Evolutionary conservation across 2,113 vertebrate genomes (phyloP).

Genomic region (Tachysurus fulvidraco): DNA sequence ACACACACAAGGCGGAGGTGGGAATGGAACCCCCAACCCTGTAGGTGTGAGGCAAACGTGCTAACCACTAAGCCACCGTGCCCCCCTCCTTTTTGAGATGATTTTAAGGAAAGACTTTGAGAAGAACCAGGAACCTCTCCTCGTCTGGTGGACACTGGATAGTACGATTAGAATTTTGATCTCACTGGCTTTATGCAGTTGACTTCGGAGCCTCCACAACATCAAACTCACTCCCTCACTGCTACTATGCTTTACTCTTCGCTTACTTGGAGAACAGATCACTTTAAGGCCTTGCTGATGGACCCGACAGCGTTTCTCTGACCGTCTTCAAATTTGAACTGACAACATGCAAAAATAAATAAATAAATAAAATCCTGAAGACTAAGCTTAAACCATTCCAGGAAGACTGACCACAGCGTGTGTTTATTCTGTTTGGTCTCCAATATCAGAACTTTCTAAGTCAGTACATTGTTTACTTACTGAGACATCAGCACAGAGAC

Average conservation of each 20-base stretch:
- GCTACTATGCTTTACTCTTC: too few relatives aligned
- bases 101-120: too few relatives aligned
- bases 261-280: neutral
- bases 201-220: neutral
- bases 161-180: neutral
- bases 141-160: too few relatives aligned
- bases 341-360: neutral
- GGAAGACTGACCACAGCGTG: neutral
- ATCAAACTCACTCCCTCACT: neutral
- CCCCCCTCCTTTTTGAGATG: too few relatives aligned
- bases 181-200: neutral
- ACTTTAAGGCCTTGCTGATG: neutral
- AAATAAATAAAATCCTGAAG: neutral
- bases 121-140: too few relatives aligned
- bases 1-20: too few relatives aligned
- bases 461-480: too few relatives aligned
- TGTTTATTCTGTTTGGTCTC: neutral
- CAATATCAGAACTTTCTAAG: neutral
- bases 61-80: too few relatives aligned
- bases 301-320: neutral
- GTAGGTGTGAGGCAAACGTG: too few relatives aligned
- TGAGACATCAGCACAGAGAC: neutral
- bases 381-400: neutral
- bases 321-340: neutral
- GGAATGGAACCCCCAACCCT: too few relatives aligned